A percentile compares a stretch with the other conserved stretches of the same genome.
These are phyloP conservation scores for Limnodromus scolopaceus DNA, from an alignment of 2,797 vertebrate species.

Conservation along the genomic window DNA sequence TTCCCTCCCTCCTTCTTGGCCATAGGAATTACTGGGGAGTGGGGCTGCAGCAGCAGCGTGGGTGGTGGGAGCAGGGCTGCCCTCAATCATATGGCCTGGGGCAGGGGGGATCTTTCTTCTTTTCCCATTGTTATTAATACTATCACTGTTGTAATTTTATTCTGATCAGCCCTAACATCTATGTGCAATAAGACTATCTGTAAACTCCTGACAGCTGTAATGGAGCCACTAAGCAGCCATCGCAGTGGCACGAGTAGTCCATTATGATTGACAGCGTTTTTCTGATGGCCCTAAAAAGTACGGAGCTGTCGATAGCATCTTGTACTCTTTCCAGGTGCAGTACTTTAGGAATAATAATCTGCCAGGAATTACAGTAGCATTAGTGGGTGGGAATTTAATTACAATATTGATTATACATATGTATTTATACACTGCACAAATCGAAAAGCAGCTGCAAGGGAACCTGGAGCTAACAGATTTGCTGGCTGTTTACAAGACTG, in stretches of 20 bases:
- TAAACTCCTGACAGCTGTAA: background rate
- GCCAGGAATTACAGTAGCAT: conserved; percentile 58
- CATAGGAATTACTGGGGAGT: fast-evolving
- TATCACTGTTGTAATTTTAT: background rate
- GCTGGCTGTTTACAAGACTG: conserved; percentile 77
- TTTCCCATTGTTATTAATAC: background rate
- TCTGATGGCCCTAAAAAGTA: conserved; percentile 21
- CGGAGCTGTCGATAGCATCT: background rate
- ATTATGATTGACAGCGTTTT: conserved; percentile 19
- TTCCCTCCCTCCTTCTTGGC: background rate
- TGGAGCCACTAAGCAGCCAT: background rate
- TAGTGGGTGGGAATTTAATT: conserved; percentile 78
- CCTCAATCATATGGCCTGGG: background rate
- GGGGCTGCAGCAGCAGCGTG: background rate
- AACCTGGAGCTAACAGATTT: conserved; percentile 67
- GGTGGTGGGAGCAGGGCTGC: background rate
- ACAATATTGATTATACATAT: conserved; percentile 55
- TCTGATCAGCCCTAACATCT: background rate
- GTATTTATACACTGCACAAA: conserved; percentile 62
- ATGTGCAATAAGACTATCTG: background rate
- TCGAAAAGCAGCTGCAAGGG: conserved; percentile 66
- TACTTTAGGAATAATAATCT: conserved; percentile 29
- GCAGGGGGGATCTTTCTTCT: background rate
- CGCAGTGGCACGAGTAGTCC: background rate
- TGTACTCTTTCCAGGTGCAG: conserved; percentile 43